A percentile compares a stretch with the other conserved stretches of the same genome.
Evolutionary conservation across 2,888 invertebrate genomes (phyloP).

Genomic region (Drosophila kambysellisi): DNA sequence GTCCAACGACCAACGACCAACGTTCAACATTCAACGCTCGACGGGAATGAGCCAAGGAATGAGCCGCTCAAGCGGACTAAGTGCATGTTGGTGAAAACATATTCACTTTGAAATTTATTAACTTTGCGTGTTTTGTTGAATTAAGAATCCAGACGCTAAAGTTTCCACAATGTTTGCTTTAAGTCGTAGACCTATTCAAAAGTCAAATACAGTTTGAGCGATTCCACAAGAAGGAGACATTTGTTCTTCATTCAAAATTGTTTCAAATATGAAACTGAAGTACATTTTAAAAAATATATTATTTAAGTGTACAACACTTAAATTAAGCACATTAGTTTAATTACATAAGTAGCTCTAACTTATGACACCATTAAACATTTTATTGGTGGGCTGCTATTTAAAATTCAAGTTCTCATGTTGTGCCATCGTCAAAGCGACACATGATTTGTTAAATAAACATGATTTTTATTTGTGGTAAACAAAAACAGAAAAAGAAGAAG

Average conservation of each 20-base stretch:
- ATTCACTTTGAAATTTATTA: constrained; percentile 83
- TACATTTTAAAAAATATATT: not conserved
- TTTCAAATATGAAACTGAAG: not conserved
- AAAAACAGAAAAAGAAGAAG: not conserved
- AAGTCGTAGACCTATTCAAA: constrained; percentile 52
- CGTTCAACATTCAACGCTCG: constrained; percentile 27
- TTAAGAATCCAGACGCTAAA: constrained; percentile 78
- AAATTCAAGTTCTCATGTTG: not conserved
- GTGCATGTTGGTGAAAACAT: constrained; percentile 79
- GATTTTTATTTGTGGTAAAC: constrained; percentile 29
- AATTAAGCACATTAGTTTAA: not conserved
- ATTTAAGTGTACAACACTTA: not conserved
- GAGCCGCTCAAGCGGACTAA: constrained; percentile 63
- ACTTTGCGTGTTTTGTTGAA: constrained; percentile 84
- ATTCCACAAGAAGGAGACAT: not conserved
- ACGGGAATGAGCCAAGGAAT: constrained; percentile 25
- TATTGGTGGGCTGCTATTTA: not conserved
- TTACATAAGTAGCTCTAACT: not conserved
- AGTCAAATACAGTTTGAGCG: constrained; percentile 36
- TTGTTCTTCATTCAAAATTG: not conserved
- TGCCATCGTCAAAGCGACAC: not conserved
- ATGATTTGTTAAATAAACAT: constrained; percentile 20
- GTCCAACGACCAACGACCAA: constrained; percentile 20
- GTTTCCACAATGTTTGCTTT: constrained; percentile 71
- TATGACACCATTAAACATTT: constrained; percentile 1